Percentiles rank a stretch among this genome's conserved stretches.
Conservation (phyloP, 2,888 invertebrate species). For the Automeris io region DNA sequence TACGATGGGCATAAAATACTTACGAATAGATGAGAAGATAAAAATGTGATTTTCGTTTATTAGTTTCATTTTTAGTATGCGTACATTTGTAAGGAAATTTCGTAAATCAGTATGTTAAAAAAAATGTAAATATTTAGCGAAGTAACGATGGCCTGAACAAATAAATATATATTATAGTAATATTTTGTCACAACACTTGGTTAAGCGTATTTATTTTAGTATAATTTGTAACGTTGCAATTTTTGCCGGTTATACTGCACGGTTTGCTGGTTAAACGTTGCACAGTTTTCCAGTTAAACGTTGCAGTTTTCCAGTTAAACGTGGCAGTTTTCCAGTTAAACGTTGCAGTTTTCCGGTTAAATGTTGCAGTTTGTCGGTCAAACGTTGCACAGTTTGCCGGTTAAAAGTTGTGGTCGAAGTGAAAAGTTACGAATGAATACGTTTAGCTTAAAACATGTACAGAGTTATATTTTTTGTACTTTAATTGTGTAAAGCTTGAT, state of each 20-base stretch:
- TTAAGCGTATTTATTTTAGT: neutral
- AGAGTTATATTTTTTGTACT: conserved; percentile 55
- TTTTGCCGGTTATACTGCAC: too few species aligned
- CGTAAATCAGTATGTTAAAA: conserved; percentile 14
- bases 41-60: conserved; percentile 38
- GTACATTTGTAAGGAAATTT: conserved; percentile 7
- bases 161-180: conserved; percentile 40
- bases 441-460: conserved; percentile 26
- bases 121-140: conserved; percentile 63
- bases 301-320: too few species aligned
- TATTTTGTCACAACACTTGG: conserved; percentile 56
- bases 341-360: too few species aligned
- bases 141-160: conserved; percentile 63
- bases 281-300: too few species aligned
- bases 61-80: conserved; percentile 14
- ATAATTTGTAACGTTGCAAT: too few species aligned
- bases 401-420: too few species aligned
- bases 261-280: too few species aligned
- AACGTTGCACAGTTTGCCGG: too few species aligned
- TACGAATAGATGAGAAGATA: conserved; percentile 22
- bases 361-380: too few species aligned
- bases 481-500: conserved; percentile 46
- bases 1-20: conserved; percentile 52
- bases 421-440: neutral
- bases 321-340: too few species aligned